Base-by-base conservation (phyloP, 2,888 invertebrate species). In the Tinea trinotella region DNA sequence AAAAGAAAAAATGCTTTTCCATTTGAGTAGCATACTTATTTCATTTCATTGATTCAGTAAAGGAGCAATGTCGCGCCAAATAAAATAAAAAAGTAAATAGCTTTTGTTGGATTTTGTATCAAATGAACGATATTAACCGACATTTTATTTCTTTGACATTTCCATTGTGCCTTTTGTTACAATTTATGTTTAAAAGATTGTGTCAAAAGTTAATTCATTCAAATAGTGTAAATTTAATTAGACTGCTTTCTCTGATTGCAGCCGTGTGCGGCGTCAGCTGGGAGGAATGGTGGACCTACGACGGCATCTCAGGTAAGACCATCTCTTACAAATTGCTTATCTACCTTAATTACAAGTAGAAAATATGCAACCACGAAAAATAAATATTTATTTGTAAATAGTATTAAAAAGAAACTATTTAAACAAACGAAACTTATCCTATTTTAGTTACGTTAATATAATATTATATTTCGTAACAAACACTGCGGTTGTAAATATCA, bases 211-310 rank as follows among this genome's bases (percentile, higher is more conserved):
- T 40, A 40, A 40, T 40, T 40, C 17, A 19, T 18, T 48, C 17
- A 17, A 48, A 20, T 19, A 24, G 22, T 50, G 24, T 22, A 50
- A 50, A 75, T 66, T 81, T 78, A 80, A 82, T 84, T 78, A 77
- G 74, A 71, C 64, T 72, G 55, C 56, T n/a, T n/a, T n/a, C n/a
- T 83, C 75, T 83, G 86, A 79, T 90, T 91, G 68, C 89, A 93
- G 93, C 89, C 70, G 89, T 91, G 64, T 86, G 87, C 65, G 91
- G 91, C 67, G 92, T 93, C 70, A 95, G 94, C 84, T 96, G 96
- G 96, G 96, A 96, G 82, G 95, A 95, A 87, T 96, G 96, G 96
- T 96, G 96, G 96, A 96, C 95, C 65, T 96, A 96, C 88, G 96
- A 96, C 86, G 96, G 96, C 61, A 96, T 96, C 81, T 96, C 96